Evolutionary conservation across 2,888 invertebrate genomes (phyloP).

Genomic region (Megamerina dolium): DNA sequence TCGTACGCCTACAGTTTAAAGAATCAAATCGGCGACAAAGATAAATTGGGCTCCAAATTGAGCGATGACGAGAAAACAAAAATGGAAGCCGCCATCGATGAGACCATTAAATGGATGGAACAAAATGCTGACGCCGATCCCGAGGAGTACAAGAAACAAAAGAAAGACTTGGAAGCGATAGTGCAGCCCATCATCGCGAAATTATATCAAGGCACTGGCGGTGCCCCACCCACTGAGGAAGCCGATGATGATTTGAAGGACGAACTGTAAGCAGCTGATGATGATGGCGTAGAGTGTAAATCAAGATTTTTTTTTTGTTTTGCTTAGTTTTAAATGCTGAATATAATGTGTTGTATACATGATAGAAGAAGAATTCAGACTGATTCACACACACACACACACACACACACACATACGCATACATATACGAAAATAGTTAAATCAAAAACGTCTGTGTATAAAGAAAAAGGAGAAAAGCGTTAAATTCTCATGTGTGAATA

Average conservation of each 20-base stretch:
- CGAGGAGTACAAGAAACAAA: constrained; percentile 89
- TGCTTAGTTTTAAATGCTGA: constrained; percentile 14
- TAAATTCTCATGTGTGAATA: no score
- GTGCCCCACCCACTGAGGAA: constrained; percentile 64
- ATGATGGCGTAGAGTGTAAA: background rate
- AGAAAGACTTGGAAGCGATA: constrained; percentile 89
- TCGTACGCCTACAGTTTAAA: constrained; percentile 96
- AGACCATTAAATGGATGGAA: constrained; percentile 96
- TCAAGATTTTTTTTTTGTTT: constrained; percentile 3
- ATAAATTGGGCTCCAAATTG: constrained; percentile 88
- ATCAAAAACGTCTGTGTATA: no score
- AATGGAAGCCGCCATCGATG: constrained; percentile 94
- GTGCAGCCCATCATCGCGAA: constrained; percentile 97
- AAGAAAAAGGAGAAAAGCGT: no score
- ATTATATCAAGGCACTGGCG: constrained; percentile 83
- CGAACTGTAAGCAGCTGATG: constrained; percentile 61
- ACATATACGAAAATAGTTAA: no score
- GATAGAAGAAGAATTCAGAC: constrained; percentile 32
- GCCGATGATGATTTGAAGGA: constrained; percentile 74
- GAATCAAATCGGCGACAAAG: constrained; percentile 94
- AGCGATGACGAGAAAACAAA: constrained; percentile 87
- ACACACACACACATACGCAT: no score
- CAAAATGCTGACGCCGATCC: constrained; percentile 88
- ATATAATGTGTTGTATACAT: no score
- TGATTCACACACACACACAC: constrained; percentile 33